phyloP scores from a whole-genome alignment of 2,888 invertebrate genomes.

The Prosapia bicincta region DNA sequence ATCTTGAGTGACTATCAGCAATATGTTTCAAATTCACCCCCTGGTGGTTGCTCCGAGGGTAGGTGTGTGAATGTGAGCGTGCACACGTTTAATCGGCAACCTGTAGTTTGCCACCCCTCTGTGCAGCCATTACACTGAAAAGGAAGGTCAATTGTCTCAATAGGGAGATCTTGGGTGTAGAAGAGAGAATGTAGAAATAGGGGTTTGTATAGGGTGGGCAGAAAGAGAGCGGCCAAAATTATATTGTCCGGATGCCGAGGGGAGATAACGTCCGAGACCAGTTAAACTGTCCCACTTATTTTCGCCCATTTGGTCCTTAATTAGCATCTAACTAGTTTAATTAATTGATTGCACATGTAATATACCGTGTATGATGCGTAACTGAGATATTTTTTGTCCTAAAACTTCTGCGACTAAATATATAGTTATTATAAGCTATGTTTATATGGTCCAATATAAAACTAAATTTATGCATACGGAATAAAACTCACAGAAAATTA shows the following conservation, averaged over 20 bases:
- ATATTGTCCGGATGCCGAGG: conserved; percentile 19
- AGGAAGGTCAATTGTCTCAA: background rate
- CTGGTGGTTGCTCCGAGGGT: background rate
- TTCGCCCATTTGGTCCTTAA: conserved; percentile 18
- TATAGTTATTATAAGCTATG: too few relatives aligned
- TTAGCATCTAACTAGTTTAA: background rate
- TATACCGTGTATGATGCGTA: too few relatives aligned
- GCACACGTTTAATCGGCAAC: background rate
- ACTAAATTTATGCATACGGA: too few relatives aligned
- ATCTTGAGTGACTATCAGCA: too few relatives aligned
- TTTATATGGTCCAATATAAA: too few relatives aligned
- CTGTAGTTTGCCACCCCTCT: background rate
- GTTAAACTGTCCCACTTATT: conserved; percentile 22
- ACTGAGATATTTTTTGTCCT: too few relatives aligned
- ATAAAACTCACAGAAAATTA: too few relatives aligned
- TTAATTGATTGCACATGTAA: too few relatives aligned
- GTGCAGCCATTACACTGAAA: background rate
- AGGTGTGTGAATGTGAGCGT: background rate
- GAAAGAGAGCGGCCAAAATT: conserved; percentile 16
- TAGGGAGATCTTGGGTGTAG: background rate
- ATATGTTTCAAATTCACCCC: background rate
- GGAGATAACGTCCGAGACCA: conserved; percentile 17
- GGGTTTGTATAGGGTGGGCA: background rate
- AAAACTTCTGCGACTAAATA: too few relatives aligned
- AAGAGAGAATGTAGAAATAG: background rate